phyloP scores from a whole-genome alignment of 2,113 vertebrate genomes.

The Rhodinocichla rosea region DNA sequence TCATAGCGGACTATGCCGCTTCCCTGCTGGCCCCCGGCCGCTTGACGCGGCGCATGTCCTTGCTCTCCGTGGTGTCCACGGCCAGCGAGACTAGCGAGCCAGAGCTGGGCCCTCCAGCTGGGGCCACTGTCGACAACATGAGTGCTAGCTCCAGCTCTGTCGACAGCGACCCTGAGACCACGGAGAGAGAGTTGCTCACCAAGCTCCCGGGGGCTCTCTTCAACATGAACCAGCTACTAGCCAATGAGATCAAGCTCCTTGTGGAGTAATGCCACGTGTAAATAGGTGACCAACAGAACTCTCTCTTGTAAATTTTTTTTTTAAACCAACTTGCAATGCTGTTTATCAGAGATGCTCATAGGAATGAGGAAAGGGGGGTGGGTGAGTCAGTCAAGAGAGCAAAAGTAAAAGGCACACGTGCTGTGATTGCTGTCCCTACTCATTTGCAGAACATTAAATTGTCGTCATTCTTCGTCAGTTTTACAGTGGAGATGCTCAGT shows the following conservation, averaged over 20 bases:
- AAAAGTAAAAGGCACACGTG: background rate
- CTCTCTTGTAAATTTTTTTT: slow-evolving; percentile 69
- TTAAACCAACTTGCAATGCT: slow-evolving; percentile 78
- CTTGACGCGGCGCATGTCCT: slow-evolving; percentile 82
- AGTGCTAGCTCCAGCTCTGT: slow-evolving; percentile 85
- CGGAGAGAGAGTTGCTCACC: slow-evolving; percentile 80
- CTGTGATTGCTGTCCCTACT: slow-evolving; percentile 16
- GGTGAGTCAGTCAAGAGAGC: background rate
- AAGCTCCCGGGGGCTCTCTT: slow-evolving; percentile 81
- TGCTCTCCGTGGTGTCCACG: slow-evolving; percentile 83
- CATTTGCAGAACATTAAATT: background rate
- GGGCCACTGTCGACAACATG: slow-evolving; percentile 81
- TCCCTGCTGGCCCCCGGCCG: slow-evolving; percentile 81
- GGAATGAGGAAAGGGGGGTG: slow-evolving; percentile 9
- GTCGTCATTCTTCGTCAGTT: background rate
- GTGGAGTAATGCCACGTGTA: slow-evolving; percentile 75
- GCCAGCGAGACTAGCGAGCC: slow-evolving; percentile 82
- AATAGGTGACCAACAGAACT: slow-evolving; percentile 70
- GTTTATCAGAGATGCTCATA: slow-evolving; percentile 73
- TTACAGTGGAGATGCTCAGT: background rate
- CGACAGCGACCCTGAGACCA: slow-evolving; percentile 84
- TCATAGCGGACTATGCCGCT: slow-evolving; percentile 83
- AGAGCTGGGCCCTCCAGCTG: slow-evolving; percentile 79
- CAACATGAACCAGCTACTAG: slow-evolving; percentile 85
- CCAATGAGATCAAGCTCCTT: slow-evolving; percentile 83